A percentile compares a stretch with the other conserved stretches of the same genome.
phyloP scores from a whole-genome alignment of 2,797 vertebrate species.

The Brachymystax lenok region DNA sequence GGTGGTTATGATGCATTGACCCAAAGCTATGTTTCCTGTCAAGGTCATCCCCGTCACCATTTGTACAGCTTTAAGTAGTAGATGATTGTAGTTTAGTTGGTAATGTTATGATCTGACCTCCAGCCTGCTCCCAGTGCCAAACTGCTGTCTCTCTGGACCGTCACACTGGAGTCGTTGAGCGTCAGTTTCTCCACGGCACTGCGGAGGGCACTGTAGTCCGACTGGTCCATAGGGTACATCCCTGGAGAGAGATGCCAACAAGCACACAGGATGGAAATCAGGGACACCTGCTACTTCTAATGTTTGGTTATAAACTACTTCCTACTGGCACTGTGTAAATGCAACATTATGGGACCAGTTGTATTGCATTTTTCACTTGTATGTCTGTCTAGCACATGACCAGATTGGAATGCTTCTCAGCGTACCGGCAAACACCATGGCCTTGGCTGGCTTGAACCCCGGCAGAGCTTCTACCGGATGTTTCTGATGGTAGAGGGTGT shows the following conservation, averaged over 20 bases:
- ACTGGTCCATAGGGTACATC: slow-evolving; percentile 94
- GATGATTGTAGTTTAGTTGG: background rate
- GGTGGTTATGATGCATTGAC: too few relatives aligned
- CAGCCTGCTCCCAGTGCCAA: slow-evolving; percentile 94
- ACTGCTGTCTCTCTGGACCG: slow-evolving; percentile 90
- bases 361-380: background rate
- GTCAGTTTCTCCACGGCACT: slow-evolving; percentile 92
- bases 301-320: too few relatives aligned
- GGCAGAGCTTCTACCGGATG: slow-evolving; percentile 89
- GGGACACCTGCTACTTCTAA: slow-evolving; percentile 6
- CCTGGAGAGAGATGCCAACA: slow-evolving; percentile 69
- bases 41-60: too few relatives aligned
- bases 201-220: slow-evolving; percentile 88
- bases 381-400: background rate
- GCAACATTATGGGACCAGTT: background rate
- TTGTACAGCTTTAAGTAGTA: too few relatives aligned
- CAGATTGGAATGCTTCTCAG: background rate
- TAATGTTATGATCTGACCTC: slow-evolving; percentile 77
- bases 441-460: slow-evolving; percentile 93
- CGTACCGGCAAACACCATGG: slow-evolving; percentile 98
- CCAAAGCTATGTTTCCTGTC: too few relatives aligned
- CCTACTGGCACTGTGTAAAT: background rate
- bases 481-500: slow-evolving; percentile 88
- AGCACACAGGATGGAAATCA: too few relatives aligned
- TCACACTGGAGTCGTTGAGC: slow-evolving; percentile 94